These are phyloP conservation scores for Melinaea menophilus DNA, from an alignment of 2,888 invertebrate genomes.

Conservation along the genomic window DNA sequence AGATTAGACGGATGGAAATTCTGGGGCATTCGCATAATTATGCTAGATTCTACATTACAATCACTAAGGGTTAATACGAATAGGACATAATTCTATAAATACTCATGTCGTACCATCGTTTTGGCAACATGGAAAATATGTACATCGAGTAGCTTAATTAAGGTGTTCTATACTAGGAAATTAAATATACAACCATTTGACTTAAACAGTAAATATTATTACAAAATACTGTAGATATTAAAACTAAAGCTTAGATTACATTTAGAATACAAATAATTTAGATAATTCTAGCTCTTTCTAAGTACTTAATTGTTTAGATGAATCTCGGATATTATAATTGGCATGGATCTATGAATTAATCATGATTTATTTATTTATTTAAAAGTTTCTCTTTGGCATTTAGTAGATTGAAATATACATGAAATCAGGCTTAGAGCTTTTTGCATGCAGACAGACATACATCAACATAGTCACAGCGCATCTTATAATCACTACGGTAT, in stretches of 20 bases:
- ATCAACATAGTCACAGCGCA: conserved; percentile 65
- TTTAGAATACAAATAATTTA: conserved; percentile 15
- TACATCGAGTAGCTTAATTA: conserved; percentile 27
- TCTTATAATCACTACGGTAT: conserved; percentile 51
- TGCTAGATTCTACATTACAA: conserved; percentile 46
- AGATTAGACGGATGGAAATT: conserved; percentile 78
- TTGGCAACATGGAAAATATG: conserved; percentile 40
- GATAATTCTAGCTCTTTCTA: conserved; percentile 27
- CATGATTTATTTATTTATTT: conserved; percentile 4
- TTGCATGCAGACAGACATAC: conserved; percentile 51
- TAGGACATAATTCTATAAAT: conserved; percentile 33
- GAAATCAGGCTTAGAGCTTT: conserved; percentile 58
- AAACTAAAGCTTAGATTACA: conserved; percentile 17
- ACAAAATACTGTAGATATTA: conserved; percentile 20
- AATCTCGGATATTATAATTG: conserved; percentile 7
- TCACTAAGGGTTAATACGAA: conserved; percentile 41
- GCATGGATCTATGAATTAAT: conserved; percentile 3
- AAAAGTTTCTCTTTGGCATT: conserved; percentile 15
- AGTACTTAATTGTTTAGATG: conserved; percentile 19
- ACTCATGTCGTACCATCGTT: conserved; percentile 31
- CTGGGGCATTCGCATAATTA: conserved; percentile 75
- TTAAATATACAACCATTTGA: conserved; percentile 28
- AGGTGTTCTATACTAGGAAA: conserved; percentile 18
- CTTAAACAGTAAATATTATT: conserved; percentile 28
- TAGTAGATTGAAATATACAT: conserved; percentile 20